A percentile compares a stretch with the other conserved stretches of the same genome.
Evolutionary conservation across 2,888 invertebrate genomes (phyloP).

Genomic region (Sinohyriopsis cumingii): DNA sequence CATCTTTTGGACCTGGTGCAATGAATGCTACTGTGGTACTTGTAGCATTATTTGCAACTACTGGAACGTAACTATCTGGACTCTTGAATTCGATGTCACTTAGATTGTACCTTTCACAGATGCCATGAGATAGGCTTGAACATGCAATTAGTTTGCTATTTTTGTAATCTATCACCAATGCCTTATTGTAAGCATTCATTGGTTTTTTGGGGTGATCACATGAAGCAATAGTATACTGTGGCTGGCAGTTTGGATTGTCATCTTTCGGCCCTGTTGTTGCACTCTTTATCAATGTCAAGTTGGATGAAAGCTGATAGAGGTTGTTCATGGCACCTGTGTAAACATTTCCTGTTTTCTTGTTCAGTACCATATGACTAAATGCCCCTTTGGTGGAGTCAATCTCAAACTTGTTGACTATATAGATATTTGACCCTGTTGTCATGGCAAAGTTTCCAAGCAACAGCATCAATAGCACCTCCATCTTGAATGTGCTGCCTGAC

Average conservation of each 20-base stretch:
- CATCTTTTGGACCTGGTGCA: conserved; percentile 85
- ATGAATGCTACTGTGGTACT: conserved; percentile 97
- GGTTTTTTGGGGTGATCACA: conserved; percentile 24
- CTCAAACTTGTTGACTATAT: conserved; percentile 16
- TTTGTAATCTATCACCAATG: conserved; percentile 92
- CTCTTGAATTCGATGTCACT: conserved; percentile 85
- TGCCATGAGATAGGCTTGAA: conserved; percentile 91
- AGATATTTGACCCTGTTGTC: conserved; percentile 6
- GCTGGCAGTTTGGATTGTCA: conserved; percentile 90
- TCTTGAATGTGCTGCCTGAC: too few relatives aligned
- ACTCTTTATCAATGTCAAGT: conserved; percentile 84
- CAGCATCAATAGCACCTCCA: conserved; percentile 1
- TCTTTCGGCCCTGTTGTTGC: conserved; percentile 77
- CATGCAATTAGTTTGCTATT: conserved; percentile 91
- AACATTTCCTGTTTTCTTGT: conserved; percentile 91
- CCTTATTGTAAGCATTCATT: conserved; percentile 94
- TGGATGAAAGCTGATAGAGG: conserved; percentile 91
- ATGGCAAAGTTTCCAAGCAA: conserved; percentile 6
- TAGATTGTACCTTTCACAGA: conserved; percentile 89
- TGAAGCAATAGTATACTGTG: conserved; percentile 12
- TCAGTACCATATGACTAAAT: conserved; percentile 78
- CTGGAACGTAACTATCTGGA: conserved; percentile 75
- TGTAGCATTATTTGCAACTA: conserved; percentile 95
- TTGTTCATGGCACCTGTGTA: conserved; percentile 93
- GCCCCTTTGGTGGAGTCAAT: conserved; percentile 13